Evolutionary conservation across 2,797 vertebrate species (phyloP).

Genomic region (Gadopsis bispinosus): DNA sequence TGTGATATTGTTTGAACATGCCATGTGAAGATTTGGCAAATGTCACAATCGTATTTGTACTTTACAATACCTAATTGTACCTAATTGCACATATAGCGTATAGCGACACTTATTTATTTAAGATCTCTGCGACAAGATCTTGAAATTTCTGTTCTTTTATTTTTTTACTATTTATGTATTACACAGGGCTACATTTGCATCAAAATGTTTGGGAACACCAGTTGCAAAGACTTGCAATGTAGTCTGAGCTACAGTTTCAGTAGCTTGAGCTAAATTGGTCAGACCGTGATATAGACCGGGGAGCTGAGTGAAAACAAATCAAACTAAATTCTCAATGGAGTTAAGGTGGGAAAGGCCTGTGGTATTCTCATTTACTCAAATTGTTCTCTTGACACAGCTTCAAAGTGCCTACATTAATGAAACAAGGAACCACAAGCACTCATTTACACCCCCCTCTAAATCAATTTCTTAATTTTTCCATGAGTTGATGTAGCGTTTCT

Average conservation of each 20-base stretch:
- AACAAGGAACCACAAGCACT: slow-evolving; percentile 8
- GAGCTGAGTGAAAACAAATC: background rate
- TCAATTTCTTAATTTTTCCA: slow-evolving; percentile 3
- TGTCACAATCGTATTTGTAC: background rate
- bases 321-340: background rate
- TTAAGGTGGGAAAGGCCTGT: background rate
- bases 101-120: background rate
- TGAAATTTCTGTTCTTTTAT: background rate
- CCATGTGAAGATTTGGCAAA: background rate
- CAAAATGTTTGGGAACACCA: background rate
- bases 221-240: background rate
- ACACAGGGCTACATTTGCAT: background rate
- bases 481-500: background rate
- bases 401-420: background rate
- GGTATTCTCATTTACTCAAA: background rate
- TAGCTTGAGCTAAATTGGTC: background rate
- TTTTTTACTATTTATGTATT: background rate
- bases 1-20: background rate
- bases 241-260: background rate
- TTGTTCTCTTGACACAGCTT: background rate
- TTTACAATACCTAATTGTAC: background rate
- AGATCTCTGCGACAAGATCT: background rate
- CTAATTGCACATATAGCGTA: background rate
- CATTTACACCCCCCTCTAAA: background rate
- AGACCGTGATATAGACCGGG: background rate